These are phyloP conservation scores for Struthio camelus DNA, from an alignment of 2,113 vertebrate species.

Conservation along the genomic window DNA sequence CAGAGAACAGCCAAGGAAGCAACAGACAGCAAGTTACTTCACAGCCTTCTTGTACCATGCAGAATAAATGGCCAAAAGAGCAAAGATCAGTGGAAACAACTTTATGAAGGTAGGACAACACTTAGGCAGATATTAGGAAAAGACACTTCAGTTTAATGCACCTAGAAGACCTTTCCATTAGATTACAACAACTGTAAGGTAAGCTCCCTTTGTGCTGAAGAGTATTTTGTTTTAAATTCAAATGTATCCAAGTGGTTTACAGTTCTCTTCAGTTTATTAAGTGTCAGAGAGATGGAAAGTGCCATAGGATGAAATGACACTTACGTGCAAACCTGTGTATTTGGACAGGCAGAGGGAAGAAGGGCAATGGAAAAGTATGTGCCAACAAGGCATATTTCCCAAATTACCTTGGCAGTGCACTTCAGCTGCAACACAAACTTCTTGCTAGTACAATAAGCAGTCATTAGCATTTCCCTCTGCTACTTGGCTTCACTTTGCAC, in stretches of 20 bases:
- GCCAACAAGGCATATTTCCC: not conserved
- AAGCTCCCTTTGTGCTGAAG: not conserved
- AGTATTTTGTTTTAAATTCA: slow-evolving; percentile 4
- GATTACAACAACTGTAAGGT: not conserved
- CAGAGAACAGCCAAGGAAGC: not conserved
- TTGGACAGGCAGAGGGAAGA: not conserved
- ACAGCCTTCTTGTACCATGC: not conserved
- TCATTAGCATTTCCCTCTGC: not conserved
- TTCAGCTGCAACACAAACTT: not conserved
- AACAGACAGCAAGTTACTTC: not conserved
- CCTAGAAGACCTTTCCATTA: not conserved
- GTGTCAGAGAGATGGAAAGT: not conserved
- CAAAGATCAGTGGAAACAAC: not conserved
- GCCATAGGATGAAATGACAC: not conserved
- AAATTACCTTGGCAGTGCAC: not conserved
- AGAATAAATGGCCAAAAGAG: not conserved
- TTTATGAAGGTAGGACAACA: not conserved
- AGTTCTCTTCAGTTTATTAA: not conserved
- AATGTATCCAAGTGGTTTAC: not conserved
- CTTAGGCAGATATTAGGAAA: not conserved
- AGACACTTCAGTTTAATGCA: not conserved
- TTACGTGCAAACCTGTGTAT: not conserved
- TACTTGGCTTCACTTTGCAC: not conserved
- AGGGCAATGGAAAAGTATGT: not conserved
- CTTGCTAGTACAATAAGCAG: not conserved